Conservation (phyloP, 2,113 vertebrate species). For the Pomatostomus ruficeps region DNA sequence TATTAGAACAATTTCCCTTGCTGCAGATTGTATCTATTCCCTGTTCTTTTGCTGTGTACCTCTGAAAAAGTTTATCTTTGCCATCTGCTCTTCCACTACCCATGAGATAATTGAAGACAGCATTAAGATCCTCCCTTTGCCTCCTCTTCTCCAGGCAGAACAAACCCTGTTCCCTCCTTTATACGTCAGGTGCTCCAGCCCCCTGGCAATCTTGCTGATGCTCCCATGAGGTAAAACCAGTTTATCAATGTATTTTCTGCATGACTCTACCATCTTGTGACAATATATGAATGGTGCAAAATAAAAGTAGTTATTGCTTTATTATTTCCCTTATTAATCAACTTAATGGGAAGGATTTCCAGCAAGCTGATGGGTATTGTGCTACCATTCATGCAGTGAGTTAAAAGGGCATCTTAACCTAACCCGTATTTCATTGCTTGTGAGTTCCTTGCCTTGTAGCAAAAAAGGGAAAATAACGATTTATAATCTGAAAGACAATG, state of each 20-base stretch:
- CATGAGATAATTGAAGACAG: background rate
- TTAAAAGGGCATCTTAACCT: background rate
- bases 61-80: background rate
- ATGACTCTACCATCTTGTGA: background rate
- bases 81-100: background rate
- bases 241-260: background rate
- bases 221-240: background rate
- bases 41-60: background rate
- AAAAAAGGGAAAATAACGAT: background rate
- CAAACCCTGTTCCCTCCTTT: background rate
- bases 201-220: background rate
- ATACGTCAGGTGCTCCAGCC: background rate
- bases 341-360: background rate
- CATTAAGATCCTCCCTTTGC: background rate
- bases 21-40: background rate
- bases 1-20: background rate
- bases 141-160: background rate
- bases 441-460: background rate
- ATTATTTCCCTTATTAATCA: background rate
- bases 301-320: background rate
- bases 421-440: background rate
- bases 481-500: background rate
- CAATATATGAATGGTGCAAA: background rate
- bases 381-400: background rate
- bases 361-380: background rate